Base-by-base conservation (phyloP, 2,888 invertebrate genomes). In the Scaptomyza flava region DNA sequence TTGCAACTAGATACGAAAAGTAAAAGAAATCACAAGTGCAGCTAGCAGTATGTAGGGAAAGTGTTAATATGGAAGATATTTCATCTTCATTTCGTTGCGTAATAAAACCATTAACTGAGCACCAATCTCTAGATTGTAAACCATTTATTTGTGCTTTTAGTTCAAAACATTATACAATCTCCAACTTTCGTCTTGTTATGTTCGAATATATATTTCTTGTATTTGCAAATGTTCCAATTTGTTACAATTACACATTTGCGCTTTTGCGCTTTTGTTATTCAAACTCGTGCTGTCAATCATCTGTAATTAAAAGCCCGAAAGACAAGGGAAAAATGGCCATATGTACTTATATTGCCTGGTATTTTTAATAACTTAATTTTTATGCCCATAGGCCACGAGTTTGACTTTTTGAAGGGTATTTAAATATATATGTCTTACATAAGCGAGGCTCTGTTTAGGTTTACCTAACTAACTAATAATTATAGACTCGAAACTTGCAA, bases 381-480 rank as follows among this genome's bases (percentile, higher is more conserved):
- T 33, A 61, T 53, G 69, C 66, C 87, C 83, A 86, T 72, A 66
- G 89, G 84, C 82, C 77, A 66, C 46, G 41, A 12, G 9, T 51
- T 33, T 14, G 43, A 23, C 50, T 48, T 27, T 38, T 50, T 27
- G 71, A 27, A n/a, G 14, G 11, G 47, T 51, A 70, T 79, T 85
- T 87, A 81, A 85, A 27, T 27, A 27, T 27, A 87, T 76, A 68
- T 72, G 69, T 53, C 79, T 88, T 88, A 76, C 63, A 67, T 88
- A 83, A 88, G 17, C 9, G 17, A 51, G 68, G 69, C 67, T 61
- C 67, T 51, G 62, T 43, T 59, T 66, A 57, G 52, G 72, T 54
- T 75, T 14, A 51, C 72, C 86, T 81, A 82, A 85, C 85, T 82
- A 75, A 84, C 68, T 66, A 72, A 78, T 89, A 84, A 89, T 85